Conservation (phyloP, 2,797 vertebrate species). For the Poeciliopsis paucimaculata region DNA sequence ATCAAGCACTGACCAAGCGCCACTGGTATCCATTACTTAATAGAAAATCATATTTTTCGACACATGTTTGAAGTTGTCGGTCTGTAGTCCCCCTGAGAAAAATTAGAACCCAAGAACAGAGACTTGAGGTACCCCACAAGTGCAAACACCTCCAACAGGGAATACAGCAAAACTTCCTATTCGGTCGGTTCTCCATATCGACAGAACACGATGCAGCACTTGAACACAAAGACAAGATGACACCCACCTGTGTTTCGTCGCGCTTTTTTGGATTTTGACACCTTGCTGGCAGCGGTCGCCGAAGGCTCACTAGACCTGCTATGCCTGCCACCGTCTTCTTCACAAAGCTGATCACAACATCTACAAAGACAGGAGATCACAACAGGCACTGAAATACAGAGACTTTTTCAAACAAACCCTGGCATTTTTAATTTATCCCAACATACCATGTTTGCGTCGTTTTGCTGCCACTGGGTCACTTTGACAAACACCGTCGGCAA, state of each 20-base stretch:
- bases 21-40: not conserved
- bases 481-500: constrained; percentile 66
- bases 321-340: constrained; percentile 81
- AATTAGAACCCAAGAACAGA: not conserved
- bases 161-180: not conserved
- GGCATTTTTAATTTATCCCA: not conserved
- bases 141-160: not conserved
- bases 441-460: constrained; percentile 77
- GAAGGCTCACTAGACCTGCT: constrained; percentile 74
- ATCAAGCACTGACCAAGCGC: not conserved
- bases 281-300: constrained; percentile 45
- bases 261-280: constrained; percentile 44
- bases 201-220: not conserved
- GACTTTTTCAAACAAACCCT: not conserved
- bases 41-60: not conserved
- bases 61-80: not conserved
- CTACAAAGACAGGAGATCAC: constrained; percentile 53
- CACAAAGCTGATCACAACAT: constrained; percentile 80
- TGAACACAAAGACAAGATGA: not conserved
- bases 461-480: constrained; percentile 76
- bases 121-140: not conserved
- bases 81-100: not conserved
- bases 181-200: not conserved
- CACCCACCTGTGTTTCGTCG: constrained; percentile 66
- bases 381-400: not conserved